phyloP scores from a whole-genome alignment of 2,113 vertebrate genomes.

The Esox niger region DNA sequence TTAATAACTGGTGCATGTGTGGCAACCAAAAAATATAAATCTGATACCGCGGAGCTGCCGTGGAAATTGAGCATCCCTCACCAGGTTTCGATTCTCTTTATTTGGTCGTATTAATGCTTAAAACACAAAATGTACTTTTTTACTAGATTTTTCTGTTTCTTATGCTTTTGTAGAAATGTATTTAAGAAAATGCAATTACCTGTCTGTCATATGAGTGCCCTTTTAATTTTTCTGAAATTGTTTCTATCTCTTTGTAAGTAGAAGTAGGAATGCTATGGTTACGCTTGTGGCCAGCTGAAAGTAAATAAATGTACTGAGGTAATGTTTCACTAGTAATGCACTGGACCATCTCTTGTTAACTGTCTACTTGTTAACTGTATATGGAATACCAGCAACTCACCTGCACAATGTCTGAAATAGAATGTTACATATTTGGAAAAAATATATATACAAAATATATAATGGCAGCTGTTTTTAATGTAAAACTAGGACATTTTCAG shows the following conservation, averaged over 20 bases:
- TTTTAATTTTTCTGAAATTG: conserved; percentile 41
- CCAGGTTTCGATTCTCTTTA: too few species aligned
- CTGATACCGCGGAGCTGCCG: too few species aligned
- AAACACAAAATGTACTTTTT: neutral
- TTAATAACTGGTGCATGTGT: too few species aligned
- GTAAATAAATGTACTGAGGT: neutral
- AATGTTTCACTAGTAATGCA: conserved; percentile 64
- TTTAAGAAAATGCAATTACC: too few species aligned
- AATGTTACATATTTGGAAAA: conserved; percentile 66
- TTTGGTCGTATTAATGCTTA: conserved; percentile 31
- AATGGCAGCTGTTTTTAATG: conserved; percentile 94
- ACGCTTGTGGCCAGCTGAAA: conserved; percentile 62
- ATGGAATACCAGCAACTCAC: conserved; percentile 94
- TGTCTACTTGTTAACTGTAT: conserved; percentile 98
- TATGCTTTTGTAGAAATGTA: too few species aligned
- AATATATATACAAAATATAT: conserved; percentile 76
- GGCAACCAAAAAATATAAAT: too few species aligned
- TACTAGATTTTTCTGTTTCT: too few species aligned
- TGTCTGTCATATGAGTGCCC: neutral
- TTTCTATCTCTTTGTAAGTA: conserved; percentile 60
- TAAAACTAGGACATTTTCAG: conserved; percentile 81
- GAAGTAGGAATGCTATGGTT: conserved; percentile 65
- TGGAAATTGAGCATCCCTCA: too few species aligned
- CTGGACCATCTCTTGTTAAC: conserved; percentile 96
- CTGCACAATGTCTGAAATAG: conserved; percentile 88